phyloP scores from a whole-genome alignment of 2,888 invertebrate genomes.

The Rhogogaster chlorosoma region DNA sequence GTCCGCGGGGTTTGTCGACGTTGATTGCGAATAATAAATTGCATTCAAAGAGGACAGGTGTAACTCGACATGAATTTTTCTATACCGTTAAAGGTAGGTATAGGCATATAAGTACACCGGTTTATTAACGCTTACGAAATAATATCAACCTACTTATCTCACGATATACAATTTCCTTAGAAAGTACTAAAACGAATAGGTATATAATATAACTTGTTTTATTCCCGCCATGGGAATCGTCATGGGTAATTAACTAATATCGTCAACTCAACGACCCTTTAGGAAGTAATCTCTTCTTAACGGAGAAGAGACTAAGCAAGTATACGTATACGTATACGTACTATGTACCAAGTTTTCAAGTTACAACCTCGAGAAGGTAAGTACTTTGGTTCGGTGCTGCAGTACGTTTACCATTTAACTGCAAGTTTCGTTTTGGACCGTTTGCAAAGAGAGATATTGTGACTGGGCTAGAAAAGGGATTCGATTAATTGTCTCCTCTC shows the following conservation, averaged over 20 bases:
- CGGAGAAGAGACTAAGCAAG: slow-evolving; percentile 11
- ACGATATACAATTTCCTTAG: neutral
- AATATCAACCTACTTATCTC: neutral
- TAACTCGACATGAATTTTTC: neutral
- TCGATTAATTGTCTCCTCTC: neutral
- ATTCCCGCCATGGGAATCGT: neutral
- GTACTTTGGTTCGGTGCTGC: neutral
- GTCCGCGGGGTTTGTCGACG: slow-evolving; percentile 9
- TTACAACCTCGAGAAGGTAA: neutral
- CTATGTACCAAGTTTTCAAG: slow-evolving; percentile 1
- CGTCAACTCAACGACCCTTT: slow-evolving; percentile 35
- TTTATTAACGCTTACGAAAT: neutral
- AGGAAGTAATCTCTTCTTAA: neutral
- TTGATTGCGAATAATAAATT: slow-evolving; percentile 40
- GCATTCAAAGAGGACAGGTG: slow-evolving; percentile 23
- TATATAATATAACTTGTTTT: neutral
- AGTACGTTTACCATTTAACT: slow-evolving; percentile 15
- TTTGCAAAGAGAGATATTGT: neutral
- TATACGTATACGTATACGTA: neutral
- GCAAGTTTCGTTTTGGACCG: slow-evolving; percentile 10
- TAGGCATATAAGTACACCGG: slow-evolving; percentile 3
- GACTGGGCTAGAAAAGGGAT: neutral
- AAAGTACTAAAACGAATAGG: neutral
- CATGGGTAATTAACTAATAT: slow-evolving; percentile 46
- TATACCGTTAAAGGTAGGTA: neutral